Conservation (phyloP, 2,888 invertebrate genomes). For the Mallateleia sp. region DNA sequence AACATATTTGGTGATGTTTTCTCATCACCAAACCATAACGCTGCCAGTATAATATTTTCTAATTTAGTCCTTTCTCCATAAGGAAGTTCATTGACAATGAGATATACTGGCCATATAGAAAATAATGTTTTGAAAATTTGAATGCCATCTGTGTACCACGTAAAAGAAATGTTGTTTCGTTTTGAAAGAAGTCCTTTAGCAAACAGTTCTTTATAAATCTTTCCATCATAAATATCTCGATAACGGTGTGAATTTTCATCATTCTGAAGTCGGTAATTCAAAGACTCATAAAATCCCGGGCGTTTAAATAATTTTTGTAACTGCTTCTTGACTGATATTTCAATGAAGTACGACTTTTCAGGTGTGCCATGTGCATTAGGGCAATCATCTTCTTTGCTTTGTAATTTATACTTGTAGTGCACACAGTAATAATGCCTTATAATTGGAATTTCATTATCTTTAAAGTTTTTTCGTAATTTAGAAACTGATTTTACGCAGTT, state of each 20-base stretch:
- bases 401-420: neutral
- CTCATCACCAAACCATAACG: slow-evolving; percentile 72
- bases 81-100: slow-evolving; percentile 77
- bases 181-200: neutral
- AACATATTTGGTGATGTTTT: slow-evolving; percentile 66
- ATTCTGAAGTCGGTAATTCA: slow-evolving; percentile 16
- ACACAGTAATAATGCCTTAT: slow-evolving; percentile 33
- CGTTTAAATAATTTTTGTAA: slow-evolving; percentile 7
- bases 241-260: neutral
- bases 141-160: slow-evolving; percentile 68
- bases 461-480: no score
- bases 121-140: slow-evolving; percentile 62
- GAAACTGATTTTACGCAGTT: neutral
- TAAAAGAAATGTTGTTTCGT: slow-evolving; percentile 27
- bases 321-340: slow-evolving; percentile 22
- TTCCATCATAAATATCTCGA: neutral
- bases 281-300: slow-evolving; percentile 8
- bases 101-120: slow-evolving; percentile 73
- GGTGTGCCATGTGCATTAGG: neutral
- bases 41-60: slow-evolving; percentile 75
- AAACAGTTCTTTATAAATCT: slow-evolving; percentile 1
- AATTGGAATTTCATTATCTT: neutral
- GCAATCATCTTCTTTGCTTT: neutral
- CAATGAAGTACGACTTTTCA: slow-evolving; percentile 24
- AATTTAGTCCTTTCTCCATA: slow-evolving; percentile 51